phyloP scores from a whole-genome alignment of 2,888 invertebrate genomes.

The Danaus chrysippus region DNA sequence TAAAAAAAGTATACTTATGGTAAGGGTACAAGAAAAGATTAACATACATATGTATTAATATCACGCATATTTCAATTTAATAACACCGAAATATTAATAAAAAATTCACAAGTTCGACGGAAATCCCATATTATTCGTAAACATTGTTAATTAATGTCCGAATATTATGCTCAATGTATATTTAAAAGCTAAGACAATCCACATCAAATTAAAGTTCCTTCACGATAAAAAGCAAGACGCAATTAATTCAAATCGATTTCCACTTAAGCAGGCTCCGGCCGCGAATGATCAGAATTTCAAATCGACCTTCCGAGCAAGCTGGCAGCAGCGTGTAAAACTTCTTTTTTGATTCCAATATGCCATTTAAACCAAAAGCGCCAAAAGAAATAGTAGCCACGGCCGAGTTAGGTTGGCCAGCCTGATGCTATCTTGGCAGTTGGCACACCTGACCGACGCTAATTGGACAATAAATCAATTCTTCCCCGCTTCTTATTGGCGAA shows the following conservation, averaged over 20 bases:
- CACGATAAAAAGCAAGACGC: conserved; percentile 52
- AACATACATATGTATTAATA: too few species aligned
- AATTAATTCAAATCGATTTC: conserved; percentile 77
- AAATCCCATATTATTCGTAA: not conserved
- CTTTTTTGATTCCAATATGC: conserved; percentile 77
- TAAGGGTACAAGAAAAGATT: too few species aligned
- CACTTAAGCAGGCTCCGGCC: conserved; percentile 64
- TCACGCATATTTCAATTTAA: too few species aligned
- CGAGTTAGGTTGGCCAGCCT: conserved; percentile 75
- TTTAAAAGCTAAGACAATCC: conserved; percentile 47
- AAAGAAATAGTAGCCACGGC: conserved; percentile 72
- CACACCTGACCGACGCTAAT: conserved; percentile 80
- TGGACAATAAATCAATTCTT: conserved; percentile 80
- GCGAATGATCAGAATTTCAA: conserved; percentile 75
- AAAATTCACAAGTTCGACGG: too few species aligned
- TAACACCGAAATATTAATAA: too few species aligned
- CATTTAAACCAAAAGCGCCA: conserved; percentile 73
- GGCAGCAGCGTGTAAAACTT: conserved; percentile 73
- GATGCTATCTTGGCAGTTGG: conserved; percentile 79
- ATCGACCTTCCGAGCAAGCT: conserved; percentile 66
- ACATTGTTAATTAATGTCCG: conserved; percentile 20
- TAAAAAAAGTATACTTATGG: too few species aligned
- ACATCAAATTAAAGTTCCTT: conserved; percentile 70
- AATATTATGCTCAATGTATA: conserved; percentile 33
- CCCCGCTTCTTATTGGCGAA: conserved; percentile 78